Base-by-base conservation (phyloP, 2,113 vertebrate species). In the Falcunculus frontatus region DNA sequence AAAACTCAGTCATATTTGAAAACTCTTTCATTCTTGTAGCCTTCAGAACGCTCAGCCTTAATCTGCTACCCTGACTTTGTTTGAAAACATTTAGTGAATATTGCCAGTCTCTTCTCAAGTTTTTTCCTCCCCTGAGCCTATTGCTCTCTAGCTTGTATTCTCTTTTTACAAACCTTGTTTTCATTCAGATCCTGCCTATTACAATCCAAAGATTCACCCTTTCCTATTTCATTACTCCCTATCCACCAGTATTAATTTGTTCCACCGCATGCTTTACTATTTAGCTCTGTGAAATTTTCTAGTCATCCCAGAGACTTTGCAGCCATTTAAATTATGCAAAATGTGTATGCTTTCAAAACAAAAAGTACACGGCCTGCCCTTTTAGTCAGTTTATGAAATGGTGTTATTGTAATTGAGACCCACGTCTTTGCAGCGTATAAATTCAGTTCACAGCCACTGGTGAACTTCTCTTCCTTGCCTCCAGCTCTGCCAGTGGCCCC, bases 21-120 rank as follows among this genome's bases (percentile, higher is more conserved):
- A 98, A 98, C 89, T 93, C 81, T 96, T 98, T 98, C 93, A 60
- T 98, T 95, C 91, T 96, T 96, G 97, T 98, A 97, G 98, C 82
- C 89, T 98, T 78, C 47, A 33, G 39, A 70, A 97, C 60, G 76
- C 91, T 96, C 96, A 98, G 96, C 95, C 96, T 97, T 81, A 79
- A 92, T 97, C 97, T 98, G 96, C 96, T 96, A 97, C 92, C 96
- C 87, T 96, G 84, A 85, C 91, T 93, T 56, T 22, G 33, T 42
- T 68, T 1, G 10, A 2, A 93, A 84, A 49, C 2, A 29, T 32
- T 29, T 41, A 65, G 56, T 3, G 5, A 46, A 22, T 63, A 67
- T 70, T 93, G 39, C 0, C 11, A 72, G 25, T 56, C 21, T 70
- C 12, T 30, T 83, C 50, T 80, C 0, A 1, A 49, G 4, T 9